A percentile compares a stretch with the other conserved stretches of the same genome.
phyloP scores from a whole-genome alignment of 2,113 vertebrate genomes.

The Ciconia boyciana region DNA sequence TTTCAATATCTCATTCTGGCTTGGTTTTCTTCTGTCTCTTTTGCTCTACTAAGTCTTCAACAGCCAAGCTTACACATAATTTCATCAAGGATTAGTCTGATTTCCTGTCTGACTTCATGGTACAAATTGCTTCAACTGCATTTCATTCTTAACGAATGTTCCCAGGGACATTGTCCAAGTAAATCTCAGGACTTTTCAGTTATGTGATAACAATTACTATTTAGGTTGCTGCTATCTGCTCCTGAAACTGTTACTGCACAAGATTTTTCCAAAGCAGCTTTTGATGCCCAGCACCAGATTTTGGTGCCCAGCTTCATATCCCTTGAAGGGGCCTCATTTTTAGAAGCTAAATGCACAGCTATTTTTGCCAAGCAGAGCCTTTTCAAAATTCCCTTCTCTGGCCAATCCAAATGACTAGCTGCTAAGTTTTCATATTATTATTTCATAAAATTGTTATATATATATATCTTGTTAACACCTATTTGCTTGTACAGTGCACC shows the following conservation, averaged over 20 bases:
- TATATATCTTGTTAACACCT: background rate
- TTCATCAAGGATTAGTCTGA: constrained; percentile 59
- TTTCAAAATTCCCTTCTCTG: background rate
- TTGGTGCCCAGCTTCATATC: background rate
- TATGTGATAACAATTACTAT: background rate
- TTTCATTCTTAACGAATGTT: background rate
- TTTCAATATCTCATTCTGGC: constrained; percentile 37
- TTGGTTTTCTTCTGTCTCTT: constrained; percentile 49
- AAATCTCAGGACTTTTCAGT: constrained; percentile 24
- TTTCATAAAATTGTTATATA: background rate
- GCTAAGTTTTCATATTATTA: background rate
- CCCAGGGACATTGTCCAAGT: background rate
- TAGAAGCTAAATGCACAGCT: background rate
- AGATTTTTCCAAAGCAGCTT: background rate
- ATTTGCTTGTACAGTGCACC: background rate
- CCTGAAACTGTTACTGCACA: background rate
- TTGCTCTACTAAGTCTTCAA: constrained; percentile 54
- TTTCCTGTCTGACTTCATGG: constrained; percentile 43
- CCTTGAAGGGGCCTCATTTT: background rate
- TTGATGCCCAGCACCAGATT: background rate
- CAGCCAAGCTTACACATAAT: constrained; percentile 50
- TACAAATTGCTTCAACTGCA: constrained; percentile 42
- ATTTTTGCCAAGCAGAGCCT: background rate
- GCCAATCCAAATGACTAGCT: background rate
- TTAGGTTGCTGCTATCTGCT: background rate